These are phyloP conservation scores for Amphipyra tragopoginis DNA, from an alignment of 2,888 invertebrate species.

Conservation along the genomic window DNA sequence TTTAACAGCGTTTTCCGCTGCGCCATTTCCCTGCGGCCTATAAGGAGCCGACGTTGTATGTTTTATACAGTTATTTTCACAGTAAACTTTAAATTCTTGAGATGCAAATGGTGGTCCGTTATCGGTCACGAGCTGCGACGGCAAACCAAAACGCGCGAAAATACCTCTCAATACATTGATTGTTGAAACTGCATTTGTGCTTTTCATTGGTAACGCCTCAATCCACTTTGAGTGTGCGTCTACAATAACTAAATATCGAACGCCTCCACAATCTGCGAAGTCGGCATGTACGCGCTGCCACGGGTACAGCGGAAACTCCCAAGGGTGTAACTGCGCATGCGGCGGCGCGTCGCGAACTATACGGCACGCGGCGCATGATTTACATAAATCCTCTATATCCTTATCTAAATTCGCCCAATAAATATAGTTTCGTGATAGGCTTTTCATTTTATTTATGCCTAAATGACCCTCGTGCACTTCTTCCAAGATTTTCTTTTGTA, in stretches of 20 bases:
- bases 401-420: conserved; percentile 15
- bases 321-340: conserved; percentile 6
- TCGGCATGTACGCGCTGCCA: conserved; percentile 9
- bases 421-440: conserved; percentile 3
- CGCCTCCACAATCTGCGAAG: not conserved
- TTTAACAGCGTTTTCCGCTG: conserved; percentile 9
- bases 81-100: not conserved
- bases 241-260: not conserved
- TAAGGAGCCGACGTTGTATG: conserved; percentile 1
- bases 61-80: not conserved
- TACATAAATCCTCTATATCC: conserved; percentile 4
- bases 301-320: conserved; percentile 8
- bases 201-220: not conserved
- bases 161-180: no score
- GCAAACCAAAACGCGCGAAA: not conserved
- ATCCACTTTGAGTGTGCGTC: conserved; percentile 11
- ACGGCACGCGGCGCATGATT: not conserved
- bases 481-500: conserved; percentile 1
- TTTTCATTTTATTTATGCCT: conserved; percentile 24
- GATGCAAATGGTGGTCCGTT: conserved; percentile 6
- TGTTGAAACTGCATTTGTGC: not conserved
- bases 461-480: conserved; percentile 20
- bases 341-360: conserved; percentile 1
- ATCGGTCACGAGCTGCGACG: conserved; percentile 2
- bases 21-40: conserved; percentile 6